Base-by-base conservation (phyloP, 1,140 invertebrate species). In the Chironomus tepperi region DNA sequence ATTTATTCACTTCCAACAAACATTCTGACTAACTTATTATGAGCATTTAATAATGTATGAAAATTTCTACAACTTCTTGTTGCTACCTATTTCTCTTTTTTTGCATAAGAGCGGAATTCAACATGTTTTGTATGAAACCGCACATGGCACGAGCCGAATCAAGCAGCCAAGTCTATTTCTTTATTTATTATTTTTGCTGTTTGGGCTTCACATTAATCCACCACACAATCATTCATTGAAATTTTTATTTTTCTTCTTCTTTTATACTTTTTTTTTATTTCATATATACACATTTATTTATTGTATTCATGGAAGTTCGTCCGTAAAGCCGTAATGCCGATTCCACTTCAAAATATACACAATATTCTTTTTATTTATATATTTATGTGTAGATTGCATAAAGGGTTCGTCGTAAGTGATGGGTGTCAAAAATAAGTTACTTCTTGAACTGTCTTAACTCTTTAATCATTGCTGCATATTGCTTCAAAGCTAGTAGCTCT, bases 91-190 rank as follows among this genome's bases (percentile, higher is more conserved):
- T 57, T 15, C n/a, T 15, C 5, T 57, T n/a, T n/a, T n/a, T 57
- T 12, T 57, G 47, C 47, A 57, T 57, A 57, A 57, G n/a, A 57
- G 47, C n/a, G 47, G 47, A 57, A 57, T 57, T 57, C 12, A 57
- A 57, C 47, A 57, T 57, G 9, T 57, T n/a, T 57, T n/a, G 24
- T 34, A 34, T 34, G n/a, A 57, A 57, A 57, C 47, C 12, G 47
- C 47, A 57, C 47, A 57, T 57, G 47, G 47, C 47, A 57, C 47
- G 47, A 57, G 47, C 47, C 24, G 47, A 57, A 57, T 34, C 47
- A 57, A 57, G 47, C 47, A 34, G 24, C 24, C 24, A 34, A 34
- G 24, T 34, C 24, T 34, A 34, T 34, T 34, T 34, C 24, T 34
- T 34, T 34, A 34, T 34, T 2, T 34, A 2, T 34, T 57, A 12